Base-by-base conservation (phyloP, 2,113 vertebrate species). In the Pristiophorus japonicus region DNA sequence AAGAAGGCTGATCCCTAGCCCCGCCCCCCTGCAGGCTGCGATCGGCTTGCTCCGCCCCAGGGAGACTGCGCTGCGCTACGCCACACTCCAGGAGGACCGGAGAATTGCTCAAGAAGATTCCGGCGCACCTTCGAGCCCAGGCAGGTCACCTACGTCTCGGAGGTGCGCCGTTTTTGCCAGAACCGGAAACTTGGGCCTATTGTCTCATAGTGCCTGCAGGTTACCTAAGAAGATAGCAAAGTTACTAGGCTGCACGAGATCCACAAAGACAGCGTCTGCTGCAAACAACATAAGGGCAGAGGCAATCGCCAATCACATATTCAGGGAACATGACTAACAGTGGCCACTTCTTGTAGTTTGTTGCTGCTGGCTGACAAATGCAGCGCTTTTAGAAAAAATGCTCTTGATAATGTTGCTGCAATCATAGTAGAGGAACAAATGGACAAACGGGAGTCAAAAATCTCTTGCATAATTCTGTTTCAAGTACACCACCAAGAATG, bases 401-500 rank as follows among this genome's bases (percentile, higher is more conserved):
- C 30, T 51, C 47, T 51, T 6, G 16, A 24, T 45, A 22, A 45
- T 22, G 16, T 91, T n/a, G 34, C 27, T 34, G 30, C 47, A 91
- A 63, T 20, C 59, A 22, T 20, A 65, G 59, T 3, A n/a, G 24
- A 38, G 11, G 59, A 92, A 63, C 34, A 38, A 65, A 94, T 51
- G 45, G 92, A n/a, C 92, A 67, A 65, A 42, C 1, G 2, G 18
- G 42, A 94, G 24, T 94, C 42, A 94, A 51, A 94, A 94, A 70
- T 14, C 93, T 94, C 24, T 70, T 94, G 42, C 93, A 70, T 51
- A 94, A 70, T 94, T 34, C 42, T 27, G 14, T 94, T 94, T 70
- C 12, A 51, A 70, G 45, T 47, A 47, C 65, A 67, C 2, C 66
- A 70, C 65, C 24, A 70, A 51, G 66, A 70, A 70, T 47, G 34